Conservation (phyloP, 2,888 invertebrate genomes). For the Trissoscelio sp. region DNA sequence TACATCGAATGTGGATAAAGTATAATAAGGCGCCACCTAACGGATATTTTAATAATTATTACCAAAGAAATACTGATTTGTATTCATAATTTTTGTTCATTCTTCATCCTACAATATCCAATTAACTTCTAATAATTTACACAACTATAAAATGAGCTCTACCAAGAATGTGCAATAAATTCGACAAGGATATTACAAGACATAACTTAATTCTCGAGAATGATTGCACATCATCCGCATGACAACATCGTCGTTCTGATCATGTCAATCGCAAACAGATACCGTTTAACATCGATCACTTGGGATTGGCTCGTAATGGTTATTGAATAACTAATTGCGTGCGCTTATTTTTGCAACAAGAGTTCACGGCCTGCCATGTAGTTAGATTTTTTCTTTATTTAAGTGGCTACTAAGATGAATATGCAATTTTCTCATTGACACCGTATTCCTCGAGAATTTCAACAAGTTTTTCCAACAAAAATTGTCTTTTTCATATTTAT, state of each 20-base stretch:
- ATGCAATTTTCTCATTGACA: constrained; percentile 41
- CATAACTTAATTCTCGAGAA: not conserved
- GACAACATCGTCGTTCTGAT: constrained; percentile 41
- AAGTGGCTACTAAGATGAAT: constrained; percentile 40
- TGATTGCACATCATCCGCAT: constrained; percentile 3
- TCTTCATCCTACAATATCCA: too few species aligned
- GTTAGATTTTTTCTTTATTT: constrained; percentile 40
- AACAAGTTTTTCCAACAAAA: constrained; percentile 22
- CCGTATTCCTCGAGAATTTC: constrained; percentile 22
- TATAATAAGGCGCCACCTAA: too few species aligned
- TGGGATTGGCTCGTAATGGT: constrained; percentile 39
- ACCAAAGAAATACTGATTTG: too few species aligned
- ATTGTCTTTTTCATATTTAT: too few species aligned
- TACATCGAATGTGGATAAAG: too few species aligned
- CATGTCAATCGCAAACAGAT: constrained; percentile 49
- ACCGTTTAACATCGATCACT: constrained; percentile 39
- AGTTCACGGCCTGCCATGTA: constrained; percentile 45
- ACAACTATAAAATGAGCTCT: too few species aligned
- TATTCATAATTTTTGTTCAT: too few species aligned
- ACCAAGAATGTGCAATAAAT: not conserved
- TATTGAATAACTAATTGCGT: constrained; percentile 57
- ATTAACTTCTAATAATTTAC: too few species aligned
- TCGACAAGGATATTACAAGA: not conserved
- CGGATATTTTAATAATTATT: too few species aligned
- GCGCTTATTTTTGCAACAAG: constrained; percentile 44